Base-by-base conservation (phyloP, 2,888 invertebrate species). In the Nemotelus nigrinus region DNA sequence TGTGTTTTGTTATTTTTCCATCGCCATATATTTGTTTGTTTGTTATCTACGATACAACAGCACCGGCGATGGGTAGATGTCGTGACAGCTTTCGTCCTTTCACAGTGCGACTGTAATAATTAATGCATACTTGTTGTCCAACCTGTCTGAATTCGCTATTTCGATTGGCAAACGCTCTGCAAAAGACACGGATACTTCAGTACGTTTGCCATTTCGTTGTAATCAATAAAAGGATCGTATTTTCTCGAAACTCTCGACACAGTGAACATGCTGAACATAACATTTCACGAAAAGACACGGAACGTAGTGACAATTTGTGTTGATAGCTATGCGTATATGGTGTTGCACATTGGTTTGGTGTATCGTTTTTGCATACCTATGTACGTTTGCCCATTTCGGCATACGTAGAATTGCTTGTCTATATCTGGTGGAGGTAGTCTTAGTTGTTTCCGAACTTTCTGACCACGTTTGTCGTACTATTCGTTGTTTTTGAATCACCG, bases 231-330 rank as follows among this genome's bases (percentile, higher is more conserved):
- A 25, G 25, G 25, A 25, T 25, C 25, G 25, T 25, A 25, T 25
- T 25, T 25, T 25, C 25, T 25, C 25, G 25, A 25, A 25, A 25
- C 25, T 25, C 25, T 25, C 25, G 63, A 74, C 63, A 60, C 39
- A 74, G 60, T 63, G 74, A 74, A 74, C 72, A 72, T 72, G 58
- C 58, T 47, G 57, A 72, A 72, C 74, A 74, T 74, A 60, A 74
- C 60, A 74, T 74, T 57, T 50, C 60, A 48, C 41, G 39, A 74
- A 74, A 74, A 74, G 72, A 60, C 60, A 47, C 41, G 63, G 48
- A 8, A 74, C 74, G 74, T 74, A 25, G 74, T 63, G 74, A 74
- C 74, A 74, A 74, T 74, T 74, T 45, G 70, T 70, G 70, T 10
- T 41, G 41, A 57, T 57, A 57, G 57, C 57, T 57, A n/a, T 57